Evolutionary conservation across 2,797 vertebrate species (phyloP).

Genomic region (Apodemus agrarius): DNA sequence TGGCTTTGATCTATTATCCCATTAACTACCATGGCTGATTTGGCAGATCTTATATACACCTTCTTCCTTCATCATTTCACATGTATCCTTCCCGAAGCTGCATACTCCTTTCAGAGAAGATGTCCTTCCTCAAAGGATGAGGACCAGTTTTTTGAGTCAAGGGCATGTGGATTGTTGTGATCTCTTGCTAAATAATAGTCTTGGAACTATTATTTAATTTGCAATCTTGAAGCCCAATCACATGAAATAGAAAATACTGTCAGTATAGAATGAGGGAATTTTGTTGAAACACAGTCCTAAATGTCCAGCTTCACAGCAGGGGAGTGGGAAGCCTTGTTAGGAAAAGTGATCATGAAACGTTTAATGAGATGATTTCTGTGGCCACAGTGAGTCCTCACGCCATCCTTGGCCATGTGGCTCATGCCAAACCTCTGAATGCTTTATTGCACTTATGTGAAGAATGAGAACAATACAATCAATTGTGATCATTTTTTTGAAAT

Average conservation of each 20-base stretch:
- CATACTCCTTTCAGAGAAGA: neutral
- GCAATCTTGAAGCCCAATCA: constrained; percentile 20
- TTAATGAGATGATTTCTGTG: neutral
- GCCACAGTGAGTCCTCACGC: neutral
- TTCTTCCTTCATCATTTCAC: neutral
- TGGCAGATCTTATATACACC: neutral
- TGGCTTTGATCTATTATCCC: neutral
- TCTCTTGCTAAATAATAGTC: neutral
- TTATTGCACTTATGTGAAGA: neutral
- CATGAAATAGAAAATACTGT: neutral
- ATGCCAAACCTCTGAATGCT: neutral
- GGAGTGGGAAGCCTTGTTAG: neutral
- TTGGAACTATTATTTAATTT: neutral
- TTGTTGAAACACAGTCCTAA: neutral
- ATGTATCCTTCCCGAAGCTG: neutral
- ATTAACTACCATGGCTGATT: no score
- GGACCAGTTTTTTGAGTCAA: neutral
- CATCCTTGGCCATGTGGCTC: neutral
- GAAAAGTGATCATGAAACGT: neutral
- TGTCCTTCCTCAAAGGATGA: neutral
- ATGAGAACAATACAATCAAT: constrained; percentile 14
- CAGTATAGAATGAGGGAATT: constrained; percentile 12
- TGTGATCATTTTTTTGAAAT: neutral
- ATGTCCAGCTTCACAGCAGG: neutral
- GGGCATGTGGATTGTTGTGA: neutral